Evolutionary conservation across 2,888 invertebrate species (phyloP).

Genomic region (Caenorhabditis sp.): DNA sequence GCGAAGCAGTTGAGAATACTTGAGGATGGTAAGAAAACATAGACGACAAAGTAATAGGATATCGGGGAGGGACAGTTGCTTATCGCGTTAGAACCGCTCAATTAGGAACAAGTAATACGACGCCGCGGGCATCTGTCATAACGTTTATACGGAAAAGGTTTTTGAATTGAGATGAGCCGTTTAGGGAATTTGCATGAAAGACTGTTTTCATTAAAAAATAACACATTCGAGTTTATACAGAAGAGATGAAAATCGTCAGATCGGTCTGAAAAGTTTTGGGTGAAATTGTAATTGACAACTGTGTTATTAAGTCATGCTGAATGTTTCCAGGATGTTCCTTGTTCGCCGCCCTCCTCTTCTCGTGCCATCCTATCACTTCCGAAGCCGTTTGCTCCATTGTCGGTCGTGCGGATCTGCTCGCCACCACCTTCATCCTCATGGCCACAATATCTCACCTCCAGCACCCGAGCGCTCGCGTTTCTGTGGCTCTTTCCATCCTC

Average conservation of each 20-base stretch:
- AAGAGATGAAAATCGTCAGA: neutral
- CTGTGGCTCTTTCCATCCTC: neutral
- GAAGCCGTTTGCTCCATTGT: slow-evolving; percentile 89
- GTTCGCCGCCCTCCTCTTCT: slow-evolving; percentile 89
- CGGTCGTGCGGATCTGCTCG: slow-evolving; percentile 93
- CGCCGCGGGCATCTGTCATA: slow-evolving; percentile 30
- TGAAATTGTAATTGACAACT: too few species aligned
- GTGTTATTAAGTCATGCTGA: too few species aligned
- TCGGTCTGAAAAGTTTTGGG: neutral
- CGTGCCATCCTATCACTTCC: slow-evolving; percentile 94
- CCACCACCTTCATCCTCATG: slow-evolving; percentile 87
- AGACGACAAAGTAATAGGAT: slow-evolving; percentile 18
- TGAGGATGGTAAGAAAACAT: slow-evolving; percentile 18
- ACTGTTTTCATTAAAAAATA: too few species aligned
- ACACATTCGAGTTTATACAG: too few species aligned
- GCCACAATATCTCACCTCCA: slow-evolving; percentile 12
- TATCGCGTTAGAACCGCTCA: slow-evolving; percentile 30
- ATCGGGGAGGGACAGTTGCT: slow-evolving; percentile 14
- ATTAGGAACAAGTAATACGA: slow-evolving; percentile 8
- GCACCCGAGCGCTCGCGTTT: too few species aligned
- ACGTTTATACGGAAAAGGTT: slow-evolving; percentile 1
- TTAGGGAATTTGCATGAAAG: too few species aligned
- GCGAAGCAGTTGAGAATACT: slow-evolving; percentile 82
- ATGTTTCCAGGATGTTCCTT: slow-evolving; percentile 76
- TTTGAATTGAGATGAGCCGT: slow-evolving; percentile 12